Evolutionary conservation across 2,888 invertebrate species (phyloP).

Genomic region (Stomorhina lunata): DNA sequence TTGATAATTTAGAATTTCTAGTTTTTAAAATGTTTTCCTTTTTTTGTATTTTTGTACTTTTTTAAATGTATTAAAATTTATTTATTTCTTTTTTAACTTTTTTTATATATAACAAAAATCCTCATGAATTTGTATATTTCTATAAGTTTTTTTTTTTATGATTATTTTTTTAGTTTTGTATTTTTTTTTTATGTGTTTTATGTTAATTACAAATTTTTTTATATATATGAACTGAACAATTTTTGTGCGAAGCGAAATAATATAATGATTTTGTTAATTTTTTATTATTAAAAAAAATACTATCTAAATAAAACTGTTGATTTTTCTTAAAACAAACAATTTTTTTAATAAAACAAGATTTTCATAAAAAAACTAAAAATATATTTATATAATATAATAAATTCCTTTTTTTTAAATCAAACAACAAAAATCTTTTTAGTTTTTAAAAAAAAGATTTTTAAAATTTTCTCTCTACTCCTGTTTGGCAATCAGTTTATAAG

Average conservation of each 20-base stretch:
- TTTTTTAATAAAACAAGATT: constrained; percentile 26
- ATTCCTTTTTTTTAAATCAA: not conserved
- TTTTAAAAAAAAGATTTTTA: constrained; percentile 4
- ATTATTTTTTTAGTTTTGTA: constrained; percentile 32
- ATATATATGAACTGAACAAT: constrained; percentile 63
- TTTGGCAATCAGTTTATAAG: constrained; percentile 66
- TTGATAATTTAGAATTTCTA: constrained; percentile 38
- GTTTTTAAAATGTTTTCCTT: constrained; percentile 60
- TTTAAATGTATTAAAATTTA: constrained; percentile 66
- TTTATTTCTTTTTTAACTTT: constrained; percentile 51
- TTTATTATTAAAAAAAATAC: constrained; percentile 50
- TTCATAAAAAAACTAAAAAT: constrained; percentile 17
- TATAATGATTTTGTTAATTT: constrained; percentile 63
- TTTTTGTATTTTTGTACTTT: constrained; percentile 59
- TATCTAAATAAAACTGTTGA: constrained; percentile 62
- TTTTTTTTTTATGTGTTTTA: constrained; percentile 56
- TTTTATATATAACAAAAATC: constrained; percentile 27
- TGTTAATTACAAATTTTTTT: constrained; percentile 55
- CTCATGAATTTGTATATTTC: constrained; percentile 61
- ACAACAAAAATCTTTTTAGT: constrained; percentile 14
- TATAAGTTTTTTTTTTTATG: constrained; percentile 52
- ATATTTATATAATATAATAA: not conserved
- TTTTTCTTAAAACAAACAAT: constrained; percentile 54
- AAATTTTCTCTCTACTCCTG: constrained; percentile 51
- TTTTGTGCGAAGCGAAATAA: constrained; percentile 64